Base-by-base conservation (phyloP, 1,140 invertebrate species). In the Pachypeltis micranthus region DNA sequence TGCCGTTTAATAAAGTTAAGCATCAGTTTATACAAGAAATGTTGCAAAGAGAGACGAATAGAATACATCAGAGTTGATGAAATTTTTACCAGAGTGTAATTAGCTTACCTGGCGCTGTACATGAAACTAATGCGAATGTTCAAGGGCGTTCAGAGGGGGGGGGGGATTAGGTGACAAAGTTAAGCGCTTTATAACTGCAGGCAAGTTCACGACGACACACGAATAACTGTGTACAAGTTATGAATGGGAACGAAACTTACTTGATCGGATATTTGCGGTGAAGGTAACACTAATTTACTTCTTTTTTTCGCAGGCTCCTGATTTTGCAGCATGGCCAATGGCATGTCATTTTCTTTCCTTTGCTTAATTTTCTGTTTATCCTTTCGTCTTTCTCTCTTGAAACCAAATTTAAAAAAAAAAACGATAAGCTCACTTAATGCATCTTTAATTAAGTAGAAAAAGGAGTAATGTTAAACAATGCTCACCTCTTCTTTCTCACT, bases 251-350 rank as follows among this genome's bases (percentile, higher is more conserved):
- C 26, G 23, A 55, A 14, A 65, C 44, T 67, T 68, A 82, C 83
- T 75, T 88, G 84, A 75, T 98, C 96, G 0, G 94, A 92, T 56
- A 99, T 97, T 76, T 99, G 96, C 1, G 97, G 96, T 66, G 90
- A 84, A 4, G 97, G 96, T 31, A 99, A 72, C 14, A 99, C 93
- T 16, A 99, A 78, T 76, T 99, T 99, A 68, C 91, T 96, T 57
- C 96, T 79, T 75, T 98, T 99, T 63, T 87, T 86, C 0, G 90
- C 81, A 0, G 94, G 93, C 73, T 97, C 93, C 68, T 91, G 85
- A 66, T 87, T 87, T 70, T 90, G 86, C 26, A 96, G 77, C 83
- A 98, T 92, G 1, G 89, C 87, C 67, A 87, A 83, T 0, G 96
- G 95, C 65, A 98, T 85, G 70, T 98, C 94, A 77, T 98, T 96